Conservation (phyloP, 2,888 invertebrate genomes). For the Eutolmus rufibarbis region DNA sequence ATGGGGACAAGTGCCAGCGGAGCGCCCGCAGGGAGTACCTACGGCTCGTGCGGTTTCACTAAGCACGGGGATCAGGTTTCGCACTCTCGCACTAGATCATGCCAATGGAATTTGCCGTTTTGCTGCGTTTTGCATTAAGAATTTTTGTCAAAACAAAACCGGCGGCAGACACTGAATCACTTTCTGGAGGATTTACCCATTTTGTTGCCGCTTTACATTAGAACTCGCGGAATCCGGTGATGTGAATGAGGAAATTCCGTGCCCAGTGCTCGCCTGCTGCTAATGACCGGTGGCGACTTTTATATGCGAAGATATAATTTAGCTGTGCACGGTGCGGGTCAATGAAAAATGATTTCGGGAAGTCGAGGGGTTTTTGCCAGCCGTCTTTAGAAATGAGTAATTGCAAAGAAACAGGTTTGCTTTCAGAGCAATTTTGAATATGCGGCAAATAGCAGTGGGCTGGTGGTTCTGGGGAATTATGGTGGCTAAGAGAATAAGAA, state of each 20-base stretch:
- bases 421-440: background rate
- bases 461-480: background rate
- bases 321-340: background rate
- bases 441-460: background rate
- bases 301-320: background rate
- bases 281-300: background rate
- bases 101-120: constrained; percentile 4
- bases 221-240: background rate
- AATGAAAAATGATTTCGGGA: background rate
- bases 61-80: background rate
- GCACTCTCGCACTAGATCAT: background rate
- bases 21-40: background rate
- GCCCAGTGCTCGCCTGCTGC: background rate
- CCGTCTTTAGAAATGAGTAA: background rate
- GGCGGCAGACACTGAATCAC: background rate
- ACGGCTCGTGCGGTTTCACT: background rate
- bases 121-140: background rate
- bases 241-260: background rate
- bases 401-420: background rate
- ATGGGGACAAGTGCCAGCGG: background rate
- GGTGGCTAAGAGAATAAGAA: background rate
- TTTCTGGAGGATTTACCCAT: background rate
- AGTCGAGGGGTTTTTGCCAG: background rate
- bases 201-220: background rate
- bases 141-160: constrained; percentile 4